A percentile compares a stretch with the other conserved stretches of the same genome.
phyloP scores from a whole-genome alignment of 2,888 invertebrate genomes.

The Sabatieria punctata region DNA sequence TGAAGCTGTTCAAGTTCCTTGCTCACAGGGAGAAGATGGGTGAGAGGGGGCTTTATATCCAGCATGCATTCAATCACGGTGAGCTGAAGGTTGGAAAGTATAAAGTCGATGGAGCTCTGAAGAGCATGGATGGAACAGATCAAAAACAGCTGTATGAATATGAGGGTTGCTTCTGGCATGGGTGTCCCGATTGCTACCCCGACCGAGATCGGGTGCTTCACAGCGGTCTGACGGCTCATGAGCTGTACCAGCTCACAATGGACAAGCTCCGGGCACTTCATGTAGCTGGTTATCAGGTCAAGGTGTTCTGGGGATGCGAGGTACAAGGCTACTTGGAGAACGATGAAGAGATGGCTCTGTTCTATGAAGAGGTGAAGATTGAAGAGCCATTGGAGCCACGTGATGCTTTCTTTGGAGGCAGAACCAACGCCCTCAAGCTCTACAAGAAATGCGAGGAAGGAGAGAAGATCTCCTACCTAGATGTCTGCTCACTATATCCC shows the following conservation, averaged over 20 bases:
- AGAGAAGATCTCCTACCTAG: constrained; percentile 17
- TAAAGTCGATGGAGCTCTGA: constrained; percentile 12
- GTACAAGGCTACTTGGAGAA: constrained; percentile 12
- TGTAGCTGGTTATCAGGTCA: too few species aligned
- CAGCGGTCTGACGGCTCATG: constrained; percentile 11
- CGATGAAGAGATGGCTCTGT: constrained; percentile 10
- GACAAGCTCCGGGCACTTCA: too few species aligned
- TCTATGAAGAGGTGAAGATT: constrained; percentile 10
- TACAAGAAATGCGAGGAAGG: constrained; percentile 12
- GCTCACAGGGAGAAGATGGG: neutral
- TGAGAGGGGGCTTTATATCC: neutral
- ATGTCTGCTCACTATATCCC: constrained; percentile 22
- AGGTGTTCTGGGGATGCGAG: constrained; percentile 22
- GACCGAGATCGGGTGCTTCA: constrained; percentile 10
- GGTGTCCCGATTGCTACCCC: constrained; percentile 9
- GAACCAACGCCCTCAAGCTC: constrained; percentile 18
- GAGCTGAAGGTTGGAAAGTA: constrained; percentile 11
- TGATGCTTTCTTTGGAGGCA: constrained; percentile 22
- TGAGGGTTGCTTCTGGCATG: constrained; percentile 16
- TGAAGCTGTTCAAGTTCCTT: constrained; percentile 12
- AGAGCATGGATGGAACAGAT: neutral
- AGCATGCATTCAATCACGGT: constrained; percentile 3
- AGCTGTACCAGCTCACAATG: too few species aligned
- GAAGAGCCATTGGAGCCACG: constrained; percentile 16
- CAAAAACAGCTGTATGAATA: constrained; percentile 11